Conservation (phyloP, 2,888 invertebrate species). For the Andricus quercusramuli region DNA sequence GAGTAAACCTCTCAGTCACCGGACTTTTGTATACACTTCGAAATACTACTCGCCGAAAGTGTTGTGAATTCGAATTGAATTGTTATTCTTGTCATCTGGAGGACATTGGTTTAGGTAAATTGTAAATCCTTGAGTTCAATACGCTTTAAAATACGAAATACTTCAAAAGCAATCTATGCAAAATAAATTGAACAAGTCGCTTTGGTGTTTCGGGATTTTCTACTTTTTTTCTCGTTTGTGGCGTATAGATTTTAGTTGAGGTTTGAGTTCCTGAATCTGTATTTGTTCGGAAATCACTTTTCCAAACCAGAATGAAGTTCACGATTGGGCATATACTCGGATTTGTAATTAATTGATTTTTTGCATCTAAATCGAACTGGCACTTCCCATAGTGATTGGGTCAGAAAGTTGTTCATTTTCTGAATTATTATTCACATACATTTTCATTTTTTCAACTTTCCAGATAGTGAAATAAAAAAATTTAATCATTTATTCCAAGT, state of each 20-base stretch:
- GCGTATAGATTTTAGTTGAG: not conserved
- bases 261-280: not conserved
- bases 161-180: conserved; percentile 6
- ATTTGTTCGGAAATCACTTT: not conserved
- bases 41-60: not conserved
- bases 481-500: too few species aligned
- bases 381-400: too few species aligned
- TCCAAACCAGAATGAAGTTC: too few species aligned
- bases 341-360: too few species aligned
- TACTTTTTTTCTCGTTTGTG: not conserved
- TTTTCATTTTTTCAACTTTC: too few species aligned
- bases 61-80: conserved; percentile 12
- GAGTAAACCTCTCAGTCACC: conserved; percentile 15
- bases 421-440: too few species aligned
- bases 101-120: conserved; percentile 7
- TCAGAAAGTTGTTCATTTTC: too few species aligned
- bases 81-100: conserved; percentile 27
- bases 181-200: not conserved
- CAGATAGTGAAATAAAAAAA: too few species aligned
- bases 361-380: too few species aligned
- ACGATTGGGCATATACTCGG: too few species aligned
- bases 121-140: not conserved
- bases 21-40: conserved; percentile 2
- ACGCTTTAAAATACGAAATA: conserved; percentile 1
- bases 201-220: not conserved